Percentiles rank a stretch among this genome's conserved stretches.
These are phyloP conservation scores for Palythoa heliodiscus DNA, from an alignment of 92 coral and sea anemone species.

Conservation along the genomic window DNA sequence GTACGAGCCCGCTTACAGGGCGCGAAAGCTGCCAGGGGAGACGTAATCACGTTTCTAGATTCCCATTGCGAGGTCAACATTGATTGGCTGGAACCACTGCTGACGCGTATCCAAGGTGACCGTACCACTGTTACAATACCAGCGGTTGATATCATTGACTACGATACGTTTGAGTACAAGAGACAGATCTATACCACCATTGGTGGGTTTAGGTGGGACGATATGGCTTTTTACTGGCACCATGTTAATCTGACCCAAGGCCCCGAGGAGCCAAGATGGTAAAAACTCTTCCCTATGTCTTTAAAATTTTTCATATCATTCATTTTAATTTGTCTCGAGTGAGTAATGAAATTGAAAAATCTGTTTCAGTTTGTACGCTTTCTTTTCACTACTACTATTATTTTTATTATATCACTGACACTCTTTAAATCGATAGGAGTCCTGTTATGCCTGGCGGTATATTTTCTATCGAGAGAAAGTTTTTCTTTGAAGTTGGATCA, in stretches of 20 bases:
- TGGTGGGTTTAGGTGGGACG: conserved; percentile 89
- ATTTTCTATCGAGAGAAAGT: conserved; percentile 80
- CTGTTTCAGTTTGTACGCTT: too few relatives aligned
- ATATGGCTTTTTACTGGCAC: conserved; percentile 85
- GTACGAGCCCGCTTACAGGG: conserved; percentile 84
- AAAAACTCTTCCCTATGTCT: background rate
- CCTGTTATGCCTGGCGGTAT: conserved; percentile 93
- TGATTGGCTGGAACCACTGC: conserved; percentile 80
- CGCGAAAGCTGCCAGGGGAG: conserved; percentile 76
- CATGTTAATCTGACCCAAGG: conserved; percentile 56
- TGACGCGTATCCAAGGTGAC: conserved; percentile 71
- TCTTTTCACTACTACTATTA: too few relatives aligned
- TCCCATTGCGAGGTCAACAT: conserved; percentile 89
- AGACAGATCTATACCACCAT: conserved; percentile 54
- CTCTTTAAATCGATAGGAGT: conserved; percentile 49
- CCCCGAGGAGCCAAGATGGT: conserved; percentile 76
- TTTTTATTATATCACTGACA: too few relatives aligned
- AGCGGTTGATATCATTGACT: conserved; percentile 75
- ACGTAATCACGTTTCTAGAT: conserved; percentile 81
- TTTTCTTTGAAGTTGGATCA: conserved; percentile 86
- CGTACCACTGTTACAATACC: conserved; percentile 78
- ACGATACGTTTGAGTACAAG: conserved; percentile 71
- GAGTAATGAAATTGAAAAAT: too few relatives aligned
- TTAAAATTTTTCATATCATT: too few relatives aligned
- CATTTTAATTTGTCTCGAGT: too few relatives aligned